Percentiles rank a stretch among this genome's conserved stretches.
phyloP scores from a whole-genome alignment of 2,888 invertebrate genomes.

The Rambutsinella grinnellia region DNA sequence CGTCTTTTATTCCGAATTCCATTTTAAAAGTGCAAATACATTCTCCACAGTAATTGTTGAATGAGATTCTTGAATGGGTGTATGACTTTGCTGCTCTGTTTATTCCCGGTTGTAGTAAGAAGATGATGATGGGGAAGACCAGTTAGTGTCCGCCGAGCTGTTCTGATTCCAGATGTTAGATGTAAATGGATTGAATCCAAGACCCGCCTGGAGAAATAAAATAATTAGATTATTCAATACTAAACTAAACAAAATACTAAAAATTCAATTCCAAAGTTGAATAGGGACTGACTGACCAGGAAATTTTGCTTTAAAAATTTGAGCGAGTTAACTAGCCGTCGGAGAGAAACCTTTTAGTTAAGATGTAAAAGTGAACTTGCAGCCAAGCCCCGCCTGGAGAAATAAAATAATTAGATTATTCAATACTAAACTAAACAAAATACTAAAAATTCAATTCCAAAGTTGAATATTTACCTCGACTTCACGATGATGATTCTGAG shows the following conservation, averaged over 20 bases:
- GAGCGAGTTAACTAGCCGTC: no score
- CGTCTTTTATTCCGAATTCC: no score
- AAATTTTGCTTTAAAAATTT: no score
- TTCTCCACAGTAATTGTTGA: neutral
- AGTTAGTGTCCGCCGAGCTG: conserved; percentile 23
- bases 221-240: conserved; percentile 1
- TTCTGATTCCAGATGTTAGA: conserved; percentile 65
- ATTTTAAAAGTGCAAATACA: neutral
- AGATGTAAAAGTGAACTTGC: neutral
- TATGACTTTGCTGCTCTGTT: conserved; percentile 2
- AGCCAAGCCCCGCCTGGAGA: conserved; percentile 55
- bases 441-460: no score
- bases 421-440: no score
- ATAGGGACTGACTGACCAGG: no score
- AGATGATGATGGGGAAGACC: conserved; percentile 18
- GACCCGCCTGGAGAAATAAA: conserved; percentile 69
- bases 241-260: no score
- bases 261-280: no score
- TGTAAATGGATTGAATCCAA: conserved; percentile 79
- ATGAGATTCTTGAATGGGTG: conserved; percentile 5
- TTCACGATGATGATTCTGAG: conserved; percentile 64
- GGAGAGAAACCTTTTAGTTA: no score
- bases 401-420: conserved; percentile 40
- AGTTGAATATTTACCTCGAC: conserved; percentile 66
- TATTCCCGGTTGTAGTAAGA: conserved; percentile 41